A percentile compares a stretch with the other conserved stretches of the same genome.
phyloP scores from a whole-genome alignment of 2,888 invertebrate genomes.

The Xylota sylvarum region DNA sequence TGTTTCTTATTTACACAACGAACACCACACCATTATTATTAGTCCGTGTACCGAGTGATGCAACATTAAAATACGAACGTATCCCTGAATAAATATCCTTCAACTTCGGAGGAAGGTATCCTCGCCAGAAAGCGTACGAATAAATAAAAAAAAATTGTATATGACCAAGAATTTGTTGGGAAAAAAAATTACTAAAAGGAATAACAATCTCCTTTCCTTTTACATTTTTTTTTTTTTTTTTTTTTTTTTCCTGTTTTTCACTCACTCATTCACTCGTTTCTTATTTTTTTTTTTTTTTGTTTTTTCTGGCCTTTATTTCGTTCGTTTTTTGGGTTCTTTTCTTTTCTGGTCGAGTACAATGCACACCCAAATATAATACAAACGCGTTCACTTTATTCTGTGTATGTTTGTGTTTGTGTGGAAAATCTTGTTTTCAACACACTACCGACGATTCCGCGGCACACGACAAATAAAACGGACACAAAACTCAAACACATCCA shows the following conservation, averaged over 20 bases:
- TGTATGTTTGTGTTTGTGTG: constrained; percentile 37
- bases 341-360: constrained; percentile 51
- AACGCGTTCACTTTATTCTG: constrained; percentile 50
- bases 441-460: constrained; percentile 30
- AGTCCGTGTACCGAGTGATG: constrained; percentile 51
- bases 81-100: constrained; percentile 47
- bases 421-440: constrained; percentile 71
- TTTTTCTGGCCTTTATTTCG: no score
- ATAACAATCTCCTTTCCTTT: constrained; percentile 44
- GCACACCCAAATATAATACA: constrained; percentile 70
- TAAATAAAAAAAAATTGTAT: constrained; percentile 14
- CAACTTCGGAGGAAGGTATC: constrained; percentile 8
- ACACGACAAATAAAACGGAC: constrained; percentile 30
- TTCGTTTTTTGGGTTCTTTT: constrained; percentile 32
- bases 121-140: constrained; percentile 10
- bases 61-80: constrained; percentile 58
- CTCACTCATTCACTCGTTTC: constrained; percentile 14
- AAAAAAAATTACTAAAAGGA: constrained; percentile 29
- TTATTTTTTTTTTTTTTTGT: background rate
- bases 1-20: constrained; percentile 50
- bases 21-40: constrained; percentile 19
- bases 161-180: background rate
- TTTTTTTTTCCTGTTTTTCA: constrained; percentile 36
- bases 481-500: constrained; percentile 19
- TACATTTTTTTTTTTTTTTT: constrained; percentile 22